Percentiles rank a stretch among this genome's conserved stretches.
These are phyloP conservation scores for Cecidostiba fungosa DNA, from an alignment of 2,888 invertebrate species.

Conservation along the genomic window DNA sequence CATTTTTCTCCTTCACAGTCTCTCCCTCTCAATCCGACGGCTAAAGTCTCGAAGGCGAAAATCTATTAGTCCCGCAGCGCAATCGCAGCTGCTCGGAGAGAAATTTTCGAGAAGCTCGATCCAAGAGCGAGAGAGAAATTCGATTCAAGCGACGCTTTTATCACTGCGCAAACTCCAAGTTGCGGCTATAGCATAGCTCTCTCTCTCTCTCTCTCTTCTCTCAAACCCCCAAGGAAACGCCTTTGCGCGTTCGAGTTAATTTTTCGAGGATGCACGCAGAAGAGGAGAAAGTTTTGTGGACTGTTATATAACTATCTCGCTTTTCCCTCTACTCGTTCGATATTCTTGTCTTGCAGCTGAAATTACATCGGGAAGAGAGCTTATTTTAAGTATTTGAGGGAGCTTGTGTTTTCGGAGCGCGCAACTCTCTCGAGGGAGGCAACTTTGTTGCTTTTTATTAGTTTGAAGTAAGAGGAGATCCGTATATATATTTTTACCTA, in stretches of 20 bases:
- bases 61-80: conserved; percentile 32
- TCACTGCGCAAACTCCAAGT: background rate
- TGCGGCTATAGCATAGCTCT: background rate
- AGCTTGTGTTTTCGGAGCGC: conserved; percentile 18
- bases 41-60: conserved; percentile 22
- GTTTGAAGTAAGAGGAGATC: conserved; percentile 16
- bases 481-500: background rate
- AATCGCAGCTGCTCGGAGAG: background rate
- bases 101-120: background rate
- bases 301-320: background rate
- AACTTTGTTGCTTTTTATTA: conserved; percentile 27
- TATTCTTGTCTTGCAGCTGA: conserved; percentile 12
- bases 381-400: conserved; percentile 46
- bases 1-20: conserved; percentile 1
- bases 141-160: conserved; percentile 4
- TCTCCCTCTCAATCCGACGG: background rate
- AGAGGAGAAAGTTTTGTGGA: conserved; percentile 6
- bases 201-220: background rate
- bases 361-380: conserved; percentile 33
- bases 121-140: background rate
- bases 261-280: conserved; percentile 22
- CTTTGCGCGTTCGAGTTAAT: conserved; percentile 31
- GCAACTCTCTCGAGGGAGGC: background rate
- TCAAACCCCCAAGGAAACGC: background rate
- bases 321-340: background rate